phyloP scores from a whole-genome alignment of 2,888 invertebrate genomes.

The Netelia inedita region DNA sequence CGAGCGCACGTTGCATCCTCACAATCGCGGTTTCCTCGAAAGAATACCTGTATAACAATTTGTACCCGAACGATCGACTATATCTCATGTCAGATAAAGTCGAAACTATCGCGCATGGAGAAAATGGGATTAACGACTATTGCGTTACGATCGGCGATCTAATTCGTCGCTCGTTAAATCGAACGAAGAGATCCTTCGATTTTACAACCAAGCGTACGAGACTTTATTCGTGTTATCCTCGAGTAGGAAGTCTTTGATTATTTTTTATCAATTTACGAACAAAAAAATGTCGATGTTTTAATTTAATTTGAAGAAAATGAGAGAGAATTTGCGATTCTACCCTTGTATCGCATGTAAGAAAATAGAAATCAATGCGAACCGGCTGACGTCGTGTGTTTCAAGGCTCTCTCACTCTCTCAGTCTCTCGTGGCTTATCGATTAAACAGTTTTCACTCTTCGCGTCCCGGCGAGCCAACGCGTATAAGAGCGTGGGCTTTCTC shows the following conservation, averaged over 20 bases:
- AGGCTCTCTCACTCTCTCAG: conserved; percentile 51
- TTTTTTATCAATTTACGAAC: neutral
- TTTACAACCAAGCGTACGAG: neutral
- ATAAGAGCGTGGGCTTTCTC: conserved; percentile 53
- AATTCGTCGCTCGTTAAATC: conserved; percentile 34
- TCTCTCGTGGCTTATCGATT: conserved; percentile 69
- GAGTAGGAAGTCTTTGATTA: neutral
- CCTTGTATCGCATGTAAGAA: neutral
- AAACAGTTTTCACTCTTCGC: conserved; percentile 61
- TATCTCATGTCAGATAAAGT: conserved; percentile 49
- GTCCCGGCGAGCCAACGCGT: conserved; percentile 15
- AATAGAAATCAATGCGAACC: conserved; percentile 66
- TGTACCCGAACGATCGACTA: conserved; percentile 8
- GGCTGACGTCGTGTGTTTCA: conserved; percentile 66
- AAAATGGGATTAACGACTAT: conserved; percentile 27
- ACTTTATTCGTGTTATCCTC: neutral
- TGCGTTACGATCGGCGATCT: conserved; percentile 53
- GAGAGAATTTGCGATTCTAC: neutral
- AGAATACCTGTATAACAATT: neutral
- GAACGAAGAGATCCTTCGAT: conserved; percentile 26
- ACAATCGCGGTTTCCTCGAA: conserved; percentile 35
- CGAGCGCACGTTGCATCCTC: conserved; percentile 22
- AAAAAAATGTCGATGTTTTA: neutral
- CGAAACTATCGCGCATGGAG: neutral
- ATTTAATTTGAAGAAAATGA: neutral